Conservation (phyloP, 2,113 vertebrate species). For the Athene noctua region DNA sequence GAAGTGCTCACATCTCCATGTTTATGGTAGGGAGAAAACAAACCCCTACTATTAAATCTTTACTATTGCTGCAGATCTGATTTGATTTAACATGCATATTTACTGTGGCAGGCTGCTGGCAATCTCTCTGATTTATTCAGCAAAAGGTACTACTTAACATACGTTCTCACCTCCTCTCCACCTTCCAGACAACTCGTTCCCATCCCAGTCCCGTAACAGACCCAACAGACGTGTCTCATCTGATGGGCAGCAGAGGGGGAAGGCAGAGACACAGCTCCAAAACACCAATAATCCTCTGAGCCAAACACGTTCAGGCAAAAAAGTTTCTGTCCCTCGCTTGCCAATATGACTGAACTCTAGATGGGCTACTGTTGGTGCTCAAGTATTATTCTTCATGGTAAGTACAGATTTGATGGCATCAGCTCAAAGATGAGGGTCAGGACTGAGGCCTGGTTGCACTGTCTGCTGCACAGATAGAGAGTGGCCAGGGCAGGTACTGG, state of each 20-base stretch:
- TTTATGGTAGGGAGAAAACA: constrained; percentile 48
- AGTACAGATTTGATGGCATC: neutral
- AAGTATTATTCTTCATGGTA: neutral
- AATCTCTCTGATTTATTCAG: constrained; percentile 24
- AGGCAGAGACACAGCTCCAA: neutral
- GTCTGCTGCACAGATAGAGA: too few species aligned
- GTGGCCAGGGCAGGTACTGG: neutral
- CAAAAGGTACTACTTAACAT: neutral
- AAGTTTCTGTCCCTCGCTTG: neutral
- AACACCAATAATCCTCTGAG: neutral
- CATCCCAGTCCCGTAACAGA: rapidly evolving
- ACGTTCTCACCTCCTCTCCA: neutral
- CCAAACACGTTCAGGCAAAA: rapidly evolving
- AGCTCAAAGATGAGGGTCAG: neutral
- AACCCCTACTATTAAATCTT: constrained; percentile 49
- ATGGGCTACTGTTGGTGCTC: rapidly evolving
- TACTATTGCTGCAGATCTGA: constrained; percentile 19
- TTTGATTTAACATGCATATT: constrained; percentile 54
- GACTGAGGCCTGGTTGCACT: neutral
- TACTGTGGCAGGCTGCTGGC: constrained; percentile 35
- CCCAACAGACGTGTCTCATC: rapidly evolving
- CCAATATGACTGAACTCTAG: too few species aligned
- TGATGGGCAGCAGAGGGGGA: neutral
- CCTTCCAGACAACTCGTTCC: neutral
- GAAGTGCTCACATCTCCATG: constrained; percentile 7